Conservation (phyloP, 1,140 invertebrate species). For the Drosophila simulans region DNA sequence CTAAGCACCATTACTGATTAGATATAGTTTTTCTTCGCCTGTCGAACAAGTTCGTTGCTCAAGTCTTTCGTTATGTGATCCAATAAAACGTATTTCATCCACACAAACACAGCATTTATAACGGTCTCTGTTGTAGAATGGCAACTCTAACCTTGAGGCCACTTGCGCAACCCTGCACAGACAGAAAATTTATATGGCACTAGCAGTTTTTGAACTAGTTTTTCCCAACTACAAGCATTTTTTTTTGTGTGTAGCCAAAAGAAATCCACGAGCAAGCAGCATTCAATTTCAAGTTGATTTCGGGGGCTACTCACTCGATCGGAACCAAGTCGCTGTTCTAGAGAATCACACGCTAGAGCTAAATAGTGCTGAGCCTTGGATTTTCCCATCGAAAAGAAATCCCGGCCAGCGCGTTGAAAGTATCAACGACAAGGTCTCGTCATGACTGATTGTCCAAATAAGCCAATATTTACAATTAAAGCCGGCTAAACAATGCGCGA, state of each 20-base stretch:
- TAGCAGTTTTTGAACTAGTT: too few species aligned
- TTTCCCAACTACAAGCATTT: not conserved
- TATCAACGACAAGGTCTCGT: constrained; percentile 10
- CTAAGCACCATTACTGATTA: not conserved
- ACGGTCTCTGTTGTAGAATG: constrained; percentile 31
- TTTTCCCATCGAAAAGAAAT: constrained; percentile 35
- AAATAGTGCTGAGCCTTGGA: constrained; percentile 9
- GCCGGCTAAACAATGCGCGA: constrained; percentile 35
- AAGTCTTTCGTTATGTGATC: constrained; percentile 48
- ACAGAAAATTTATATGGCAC: not conserved
- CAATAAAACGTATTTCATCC: constrained; percentile 49
- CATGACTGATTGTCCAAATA: constrained; percentile 40
- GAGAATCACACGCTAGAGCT: constrained; percentile 18
- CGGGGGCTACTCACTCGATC: constrained; percentile 19
- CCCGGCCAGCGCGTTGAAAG: constrained; percentile 8
- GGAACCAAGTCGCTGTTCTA: constrained; percentile 17
- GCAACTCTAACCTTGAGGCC: constrained; percentile 11
- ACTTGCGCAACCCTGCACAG: not conserved
- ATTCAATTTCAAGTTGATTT: constrained; percentile 31
- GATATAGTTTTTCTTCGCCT: constrained; percentile 19
- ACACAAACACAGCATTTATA: constrained; percentile 8
- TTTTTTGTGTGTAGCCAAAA: constrained; percentile 6
- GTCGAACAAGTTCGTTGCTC: constrained; percentile 48
- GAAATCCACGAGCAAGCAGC: constrained; percentile 18
- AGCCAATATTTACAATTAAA: constrained; percentile 49